Conservation (phyloP, 2,888 invertebrate species). For the Tetrapedia diversipes region DNA sequence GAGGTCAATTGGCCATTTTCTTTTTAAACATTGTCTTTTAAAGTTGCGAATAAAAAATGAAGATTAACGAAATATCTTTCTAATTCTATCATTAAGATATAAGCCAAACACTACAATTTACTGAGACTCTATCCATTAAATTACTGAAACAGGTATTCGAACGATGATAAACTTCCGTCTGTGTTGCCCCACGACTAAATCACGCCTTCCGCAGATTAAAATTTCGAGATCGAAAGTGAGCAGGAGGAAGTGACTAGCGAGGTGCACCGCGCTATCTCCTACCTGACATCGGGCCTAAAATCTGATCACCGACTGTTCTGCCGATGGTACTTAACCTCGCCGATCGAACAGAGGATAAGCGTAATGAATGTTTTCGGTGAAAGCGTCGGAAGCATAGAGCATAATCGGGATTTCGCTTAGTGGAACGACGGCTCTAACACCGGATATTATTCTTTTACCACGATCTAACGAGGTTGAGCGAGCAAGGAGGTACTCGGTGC, state of each 20-base stretch:
- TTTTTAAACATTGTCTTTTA: too few species aligned
- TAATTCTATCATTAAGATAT: too few species aligned
- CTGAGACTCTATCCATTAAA: too few species aligned
- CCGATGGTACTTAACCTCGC: background rate
- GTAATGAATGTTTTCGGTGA: conserved; percentile 21
- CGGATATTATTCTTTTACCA: conserved; percentile 56
- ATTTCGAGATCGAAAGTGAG: conserved; percentile 5
- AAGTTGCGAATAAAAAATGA: too few species aligned
- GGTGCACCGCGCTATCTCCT: background rate
- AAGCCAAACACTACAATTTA: too few species aligned
- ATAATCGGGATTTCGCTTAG: conserved; percentile 41
- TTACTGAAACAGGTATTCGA: background rate
- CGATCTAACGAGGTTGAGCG: conserved; percentile 60
- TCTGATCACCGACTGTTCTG: background rate
- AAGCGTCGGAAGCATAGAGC: conserved; percentile 27
- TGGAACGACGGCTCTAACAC: conserved; percentile 30
- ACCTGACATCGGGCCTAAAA: background rate
- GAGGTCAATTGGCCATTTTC: too few species aligned
- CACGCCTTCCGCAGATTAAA: background rate
- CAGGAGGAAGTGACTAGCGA: background rate
- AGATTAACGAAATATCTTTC: too few species aligned
- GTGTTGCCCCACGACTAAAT: background rate
- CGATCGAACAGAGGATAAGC: background rate
- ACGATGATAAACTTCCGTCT: background rate
- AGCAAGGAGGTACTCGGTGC: conserved; percentile 48